A percentile compares a stretch with the other conserved stretches of the same genome.
Conservation (phyloP, 2,797 vertebrate species). For the Typhlichthys subterraneus region DNA sequence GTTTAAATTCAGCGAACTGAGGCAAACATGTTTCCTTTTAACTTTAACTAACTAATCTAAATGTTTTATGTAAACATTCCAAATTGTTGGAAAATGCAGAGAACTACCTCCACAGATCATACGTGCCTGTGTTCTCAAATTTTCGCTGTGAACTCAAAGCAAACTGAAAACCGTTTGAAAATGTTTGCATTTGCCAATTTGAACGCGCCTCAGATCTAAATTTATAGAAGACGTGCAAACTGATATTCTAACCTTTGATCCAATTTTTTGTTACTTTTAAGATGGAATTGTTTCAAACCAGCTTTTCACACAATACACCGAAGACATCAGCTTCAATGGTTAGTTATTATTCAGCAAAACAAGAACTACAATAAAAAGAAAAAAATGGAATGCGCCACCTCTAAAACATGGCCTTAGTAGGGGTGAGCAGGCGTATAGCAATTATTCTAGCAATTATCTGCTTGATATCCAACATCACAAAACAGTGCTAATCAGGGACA, state of each 20-base stretch:
- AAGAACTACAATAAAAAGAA: conserved; percentile 17
- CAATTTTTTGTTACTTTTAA: conserved; percentile 46
- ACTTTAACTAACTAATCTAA: too few relatives aligned
- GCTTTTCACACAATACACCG: conserved; percentile 30
- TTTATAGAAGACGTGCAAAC: conserved; percentile 60
- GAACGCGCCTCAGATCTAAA: conserved; percentile 24
- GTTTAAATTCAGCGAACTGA: too few relatives aligned
- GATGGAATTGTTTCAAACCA: conserved; percentile 32
- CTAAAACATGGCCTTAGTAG: conserved; percentile 57
- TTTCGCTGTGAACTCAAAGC: too few relatives aligned
- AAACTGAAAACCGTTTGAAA: too few relatives aligned
- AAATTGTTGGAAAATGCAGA: too few relatives aligned
- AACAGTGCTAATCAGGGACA: conserved; percentile 50
- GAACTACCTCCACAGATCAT: too few relatives aligned
- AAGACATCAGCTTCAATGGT: conserved; percentile 26
- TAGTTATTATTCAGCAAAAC: conserved; percentile 38
- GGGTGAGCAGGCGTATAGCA: conserved; percentile 16
- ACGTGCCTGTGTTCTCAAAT: too few relatives aligned
- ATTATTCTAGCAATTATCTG: conserved; percentile 45
- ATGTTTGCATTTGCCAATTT: too few relatives aligned
- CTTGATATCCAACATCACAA: conserved; percentile 61
- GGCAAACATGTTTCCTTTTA: too few relatives aligned
- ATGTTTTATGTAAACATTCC: too few relatives aligned
- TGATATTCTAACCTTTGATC: conserved; percentile 55
- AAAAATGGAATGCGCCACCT: conserved; percentile 65